Percentiles rank a stretch among this genome's conserved stretches.
Conservation (phyloP, 2,797 vertebrate genomes). For the Linurgus olivaceus region DNA sequence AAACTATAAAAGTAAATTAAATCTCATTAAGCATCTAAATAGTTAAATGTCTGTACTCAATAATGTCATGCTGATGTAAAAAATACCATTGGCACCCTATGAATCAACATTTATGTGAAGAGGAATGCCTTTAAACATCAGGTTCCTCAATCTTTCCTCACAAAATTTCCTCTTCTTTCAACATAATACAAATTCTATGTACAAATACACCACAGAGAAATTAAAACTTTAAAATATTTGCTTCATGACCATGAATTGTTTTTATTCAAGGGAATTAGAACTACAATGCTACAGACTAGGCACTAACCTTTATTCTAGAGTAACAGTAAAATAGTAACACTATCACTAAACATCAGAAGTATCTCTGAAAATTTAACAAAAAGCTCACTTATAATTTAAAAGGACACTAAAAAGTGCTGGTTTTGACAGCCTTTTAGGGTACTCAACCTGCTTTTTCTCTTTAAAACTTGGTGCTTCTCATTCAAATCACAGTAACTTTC, state of each 20-base stretch:
- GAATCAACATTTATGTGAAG: not conserved
- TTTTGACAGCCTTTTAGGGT: not conserved
- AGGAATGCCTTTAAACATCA: not conserved
- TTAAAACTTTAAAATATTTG: not conserved
- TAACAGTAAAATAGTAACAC: not conserved
- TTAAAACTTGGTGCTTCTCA: not conserved
- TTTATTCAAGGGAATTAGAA: not conserved
- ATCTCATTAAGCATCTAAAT: not conserved
- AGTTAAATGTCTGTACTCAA: not conserved
- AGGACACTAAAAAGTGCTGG: not conserved
- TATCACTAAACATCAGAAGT: not conserved
- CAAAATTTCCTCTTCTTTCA: not conserved
- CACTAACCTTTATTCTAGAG: not conserved
- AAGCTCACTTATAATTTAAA: not conserved
- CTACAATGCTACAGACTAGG: not conserved
- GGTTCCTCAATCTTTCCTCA: not conserved
- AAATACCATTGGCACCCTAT: not conserved
- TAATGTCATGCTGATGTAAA: not conserved
- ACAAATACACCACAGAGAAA: not conserved
- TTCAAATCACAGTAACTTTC: not conserved
- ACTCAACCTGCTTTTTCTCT: not conserved
- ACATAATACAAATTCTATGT: not conserved
- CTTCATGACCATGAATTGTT: not conserved
- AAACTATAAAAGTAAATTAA: not conserved
- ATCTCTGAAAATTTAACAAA: not conserved